Conservation (phyloP, 1,140 invertebrate genomes). For the Contarinia nasturtii region DNA sequence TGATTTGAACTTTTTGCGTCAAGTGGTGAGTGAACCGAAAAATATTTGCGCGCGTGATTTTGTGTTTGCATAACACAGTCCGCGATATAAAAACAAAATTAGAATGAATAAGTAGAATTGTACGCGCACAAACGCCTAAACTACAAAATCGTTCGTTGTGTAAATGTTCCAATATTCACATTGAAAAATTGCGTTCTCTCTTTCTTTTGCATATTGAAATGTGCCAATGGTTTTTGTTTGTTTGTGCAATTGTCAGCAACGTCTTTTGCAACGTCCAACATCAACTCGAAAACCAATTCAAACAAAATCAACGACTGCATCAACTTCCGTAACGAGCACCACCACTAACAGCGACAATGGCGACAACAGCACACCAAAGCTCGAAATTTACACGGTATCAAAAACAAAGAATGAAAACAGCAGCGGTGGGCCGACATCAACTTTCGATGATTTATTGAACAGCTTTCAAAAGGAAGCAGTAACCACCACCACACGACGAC, state of each 20-base stretch:
- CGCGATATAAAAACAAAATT: too few species aligned
- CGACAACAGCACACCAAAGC: conserved; percentile 9
- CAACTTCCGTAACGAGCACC: conserved; percentile 7
- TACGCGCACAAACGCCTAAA: too few species aligned
- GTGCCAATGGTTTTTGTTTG: too few species aligned
- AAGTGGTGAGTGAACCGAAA: background rate
- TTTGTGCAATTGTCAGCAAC: background rate
- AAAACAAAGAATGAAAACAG: background rate
- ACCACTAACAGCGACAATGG: conserved; percentile 8
- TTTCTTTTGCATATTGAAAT: too few species aligned
- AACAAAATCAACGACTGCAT: background rate
- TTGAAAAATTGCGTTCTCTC: too few species aligned
- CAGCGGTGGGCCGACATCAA: background rate
- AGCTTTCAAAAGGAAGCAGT: conserved; percentile 9
- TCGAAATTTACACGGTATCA: conserved; percentile 8
- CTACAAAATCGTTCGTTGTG: too few species aligned
- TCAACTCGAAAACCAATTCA: background rate
- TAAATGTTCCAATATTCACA: too few species aligned
- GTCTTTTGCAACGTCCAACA: conserved; percentile 4
- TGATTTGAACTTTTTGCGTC: conserved; percentile 1
- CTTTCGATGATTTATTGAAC: conserved; percentile 6
- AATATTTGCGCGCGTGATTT: background rate
- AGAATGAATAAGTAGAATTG: too few species aligned
- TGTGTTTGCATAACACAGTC: too few species aligned
- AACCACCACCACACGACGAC: conserved; percentile 8